These are phyloP conservation scores for Mandrillus leucophaeus DNA, from an alignment of 2,113 vertebrate species.

Conservation along the genomic window DNA sequence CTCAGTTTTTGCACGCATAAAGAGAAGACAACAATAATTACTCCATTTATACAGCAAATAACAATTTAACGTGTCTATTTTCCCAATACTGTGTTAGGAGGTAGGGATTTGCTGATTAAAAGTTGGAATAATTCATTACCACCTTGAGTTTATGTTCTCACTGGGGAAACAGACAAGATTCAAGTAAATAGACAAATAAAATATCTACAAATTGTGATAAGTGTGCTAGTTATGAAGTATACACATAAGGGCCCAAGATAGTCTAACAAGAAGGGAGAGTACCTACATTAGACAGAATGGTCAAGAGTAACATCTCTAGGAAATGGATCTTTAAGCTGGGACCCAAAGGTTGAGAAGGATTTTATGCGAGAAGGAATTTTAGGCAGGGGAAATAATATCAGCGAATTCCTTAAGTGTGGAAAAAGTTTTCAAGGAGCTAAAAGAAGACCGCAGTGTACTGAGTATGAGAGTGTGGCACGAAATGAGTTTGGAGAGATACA, in stretches of 20 bases:
- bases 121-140: neutral
- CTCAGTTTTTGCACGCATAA: neutral
- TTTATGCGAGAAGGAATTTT: neutral
- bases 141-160: neutral
- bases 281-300: neutral
- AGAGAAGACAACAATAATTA: neutral
- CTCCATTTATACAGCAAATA: neutral
- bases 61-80: neutral
- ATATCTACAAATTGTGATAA: neutral
- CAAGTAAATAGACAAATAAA: neutral
- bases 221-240: neutral
- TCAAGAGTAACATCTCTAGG: neutral
- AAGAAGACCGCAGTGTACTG: neutral
- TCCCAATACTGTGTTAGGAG: neutral
- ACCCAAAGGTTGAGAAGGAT: neutral
- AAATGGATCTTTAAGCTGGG: neutral
- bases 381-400: neutral
- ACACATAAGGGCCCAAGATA: neutral
- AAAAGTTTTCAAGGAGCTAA: neutral
- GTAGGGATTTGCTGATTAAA: neutral
- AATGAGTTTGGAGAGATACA: neutral
- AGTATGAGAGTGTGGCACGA: neutral
- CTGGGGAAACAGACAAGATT: neutral
- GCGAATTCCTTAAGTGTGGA: neutral
- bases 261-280: neutral